Base-by-base conservation (phyloP, 1,140 invertebrate species). In the Solenopsis fugax region DNA sequence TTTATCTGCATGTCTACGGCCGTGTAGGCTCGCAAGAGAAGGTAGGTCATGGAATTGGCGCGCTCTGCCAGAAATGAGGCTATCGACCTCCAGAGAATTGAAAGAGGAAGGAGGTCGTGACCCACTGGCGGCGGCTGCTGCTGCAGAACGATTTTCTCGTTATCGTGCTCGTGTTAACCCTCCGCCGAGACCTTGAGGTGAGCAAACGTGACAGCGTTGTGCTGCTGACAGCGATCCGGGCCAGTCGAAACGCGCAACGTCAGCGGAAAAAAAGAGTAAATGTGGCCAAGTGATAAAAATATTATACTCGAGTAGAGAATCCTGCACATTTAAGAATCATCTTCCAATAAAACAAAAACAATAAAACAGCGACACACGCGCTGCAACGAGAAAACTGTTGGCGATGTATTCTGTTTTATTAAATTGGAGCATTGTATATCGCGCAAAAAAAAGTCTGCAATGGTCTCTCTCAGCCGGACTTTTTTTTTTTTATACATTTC, bases 51-150 rank as follows among this genome's bases (percentile, higher is more conserved):
- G 85, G 80, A 92, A 92, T 93, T 92, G 92, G 91, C 71, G 88
- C 90, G 88, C 88, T 89, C 82, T 85, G 76, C 84, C 77, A 87
- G 91, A 90, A 92, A 92, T 82, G 75, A 88, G 90, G 90, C 81
- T 90, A 93, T 93, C 91, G 91, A 93, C 91, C 92, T 85, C 85
- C 80, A 88, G 87, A 89, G 89, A 89, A 91, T 91, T 85, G 90
- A 90, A 85, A 87, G 88, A 92, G 90, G 81, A 90, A 93, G 91
- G 86, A 93, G 92, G 92, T 93, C 91, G 88, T 92, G 91, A 93
- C 92, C 91, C 88, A 92, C 86, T 93, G 89, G 86, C 69, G 50
- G 21, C 60, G 34, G 64, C 89, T 91, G 84, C 89, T 91, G 86
- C 87, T 84, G 64, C 86, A 73, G 82, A 90, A 93, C 88, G 91